Evolutionary conservation across 2,113 vertebrate genomes (phyloP).

Genomic region (Phaethornis superciliosus): DNA sequence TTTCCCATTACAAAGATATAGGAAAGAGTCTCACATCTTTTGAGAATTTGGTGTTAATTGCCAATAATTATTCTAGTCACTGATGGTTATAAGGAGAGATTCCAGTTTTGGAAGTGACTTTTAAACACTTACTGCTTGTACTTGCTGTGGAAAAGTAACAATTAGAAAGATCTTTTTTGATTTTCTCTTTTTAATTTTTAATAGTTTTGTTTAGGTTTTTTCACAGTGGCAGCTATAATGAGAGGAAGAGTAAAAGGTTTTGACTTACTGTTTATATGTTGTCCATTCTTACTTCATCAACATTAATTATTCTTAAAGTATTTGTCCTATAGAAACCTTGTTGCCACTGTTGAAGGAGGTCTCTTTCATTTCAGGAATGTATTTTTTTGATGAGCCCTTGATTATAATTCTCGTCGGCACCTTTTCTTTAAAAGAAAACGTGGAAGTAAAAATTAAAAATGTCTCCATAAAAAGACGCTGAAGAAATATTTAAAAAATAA

Average conservation of each 20-base stretch:
- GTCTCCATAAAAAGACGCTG: not conserved
- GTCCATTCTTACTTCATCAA: constrained; percentile 42
- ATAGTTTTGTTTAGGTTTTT: not conserved
- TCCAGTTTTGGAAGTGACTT: not conserved
- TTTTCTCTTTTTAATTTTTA: not conserved
- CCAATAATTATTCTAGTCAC: not conserved
- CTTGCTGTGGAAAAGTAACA: not conserved
- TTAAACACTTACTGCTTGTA: not conserved
- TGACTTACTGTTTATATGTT: constrained; percentile 32
- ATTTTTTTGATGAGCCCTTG: constrained; percentile 46
- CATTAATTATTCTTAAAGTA: constrained; percentile 47
- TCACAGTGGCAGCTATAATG: not conserved
- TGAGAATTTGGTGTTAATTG: not conserved
- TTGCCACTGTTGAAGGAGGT: constrained; percentile 37
- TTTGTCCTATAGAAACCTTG: constrained; percentile 42
- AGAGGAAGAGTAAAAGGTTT: constrained; percentile 8
- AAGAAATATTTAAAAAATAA: not conserved
- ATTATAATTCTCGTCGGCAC: constrained; percentile 33
- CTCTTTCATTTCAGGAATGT: constrained; percentile 19
- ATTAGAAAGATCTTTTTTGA: not conserved
- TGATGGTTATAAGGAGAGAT: not conserved
- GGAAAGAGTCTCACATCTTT: not conserved
- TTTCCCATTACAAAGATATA: not conserved
- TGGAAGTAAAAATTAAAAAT: constrained; percentile 4
- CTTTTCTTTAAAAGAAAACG: constrained; percentile 24